Conservation (phyloP, 2,113 vertebrate genomes). For the Merops nubicus region DNA sequence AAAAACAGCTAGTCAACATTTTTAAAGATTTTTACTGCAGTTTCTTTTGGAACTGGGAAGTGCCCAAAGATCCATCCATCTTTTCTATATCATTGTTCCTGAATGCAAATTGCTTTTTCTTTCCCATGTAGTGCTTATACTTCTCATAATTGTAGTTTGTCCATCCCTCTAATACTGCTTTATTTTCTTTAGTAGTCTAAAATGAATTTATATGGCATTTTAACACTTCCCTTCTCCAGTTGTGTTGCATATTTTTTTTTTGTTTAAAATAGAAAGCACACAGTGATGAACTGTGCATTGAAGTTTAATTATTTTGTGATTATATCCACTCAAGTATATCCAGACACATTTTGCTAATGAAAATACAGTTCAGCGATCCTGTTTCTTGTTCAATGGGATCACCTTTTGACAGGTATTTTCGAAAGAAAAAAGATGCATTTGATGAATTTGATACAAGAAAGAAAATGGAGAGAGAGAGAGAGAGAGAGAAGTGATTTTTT, state of each 20-base stretch:
- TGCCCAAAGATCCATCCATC: not conserved
- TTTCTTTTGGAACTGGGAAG: not conserved
- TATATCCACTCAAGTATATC: not conserved
- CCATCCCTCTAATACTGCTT: not conserved
- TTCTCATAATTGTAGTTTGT: not conserved
- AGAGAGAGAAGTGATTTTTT: too few relatives aligned
- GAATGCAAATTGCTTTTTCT: not conserved
- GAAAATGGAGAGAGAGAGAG: not conserved
- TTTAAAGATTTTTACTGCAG: constrained; percentile 25
- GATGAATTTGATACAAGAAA: not conserved
- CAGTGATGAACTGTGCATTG: not conserved
- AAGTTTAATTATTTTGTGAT: constrained; percentile 34
- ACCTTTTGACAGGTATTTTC: not conserved
- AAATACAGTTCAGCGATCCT: not conserved
- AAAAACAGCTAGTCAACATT: constrained; percentile 73
- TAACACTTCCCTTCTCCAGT: not conserved
- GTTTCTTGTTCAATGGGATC: not conserved
- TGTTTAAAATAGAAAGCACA: not conserved
- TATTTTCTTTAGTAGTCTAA: not conserved
- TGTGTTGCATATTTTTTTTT: not conserved
- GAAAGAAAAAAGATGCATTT: not conserved
- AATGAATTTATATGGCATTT: not conserved
- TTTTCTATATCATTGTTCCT: not conserved
- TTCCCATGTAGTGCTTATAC: not conserved
- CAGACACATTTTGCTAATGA: not conserved